These are phyloP conservation scores for Paracentrotus lividus DNA, from an alignment of 53 echinoderm and acorn worm species.

Conservation along the genomic window DNA sequence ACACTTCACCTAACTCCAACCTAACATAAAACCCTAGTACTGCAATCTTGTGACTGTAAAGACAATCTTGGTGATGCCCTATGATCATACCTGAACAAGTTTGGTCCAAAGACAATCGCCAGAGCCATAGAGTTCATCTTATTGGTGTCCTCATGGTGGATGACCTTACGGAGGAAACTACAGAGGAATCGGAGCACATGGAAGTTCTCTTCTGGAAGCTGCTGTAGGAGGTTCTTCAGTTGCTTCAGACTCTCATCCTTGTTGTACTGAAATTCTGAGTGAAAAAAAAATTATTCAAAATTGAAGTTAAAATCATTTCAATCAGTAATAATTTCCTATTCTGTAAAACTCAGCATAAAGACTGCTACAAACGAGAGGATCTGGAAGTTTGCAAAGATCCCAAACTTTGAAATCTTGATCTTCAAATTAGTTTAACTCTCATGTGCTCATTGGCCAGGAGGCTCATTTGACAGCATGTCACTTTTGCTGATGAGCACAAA, in stretches of 20 bases:
- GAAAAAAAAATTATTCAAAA: background rate
- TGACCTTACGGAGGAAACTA: slow-evolving; percentile 85
- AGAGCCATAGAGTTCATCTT: slow-evolving; percentile 95
- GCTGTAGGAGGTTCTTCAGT: slow-evolving; percentile 81
- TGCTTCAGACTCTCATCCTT: slow-evolving; percentile 78
- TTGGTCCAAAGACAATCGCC: slow-evolving; percentile 99
- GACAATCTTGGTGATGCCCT: no score
- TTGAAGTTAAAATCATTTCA: background rate
- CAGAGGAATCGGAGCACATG: slow-evolving; percentile 81
- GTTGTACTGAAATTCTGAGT: slow-evolving; percentile 79
- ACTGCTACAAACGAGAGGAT: slow-evolving; percentile 80
- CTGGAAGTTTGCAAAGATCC: no score
- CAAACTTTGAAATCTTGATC: no score
- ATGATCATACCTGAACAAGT: slow-evolving; percentile 87
- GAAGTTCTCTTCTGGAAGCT: slow-evolving; percentile 92
- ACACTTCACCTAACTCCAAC: no score
- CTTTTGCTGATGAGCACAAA: no score
- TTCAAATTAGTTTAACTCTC: no score
- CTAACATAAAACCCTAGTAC: no score
- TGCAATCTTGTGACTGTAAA: no score
- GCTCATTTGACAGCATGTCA: no score
- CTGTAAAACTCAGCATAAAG: slow-evolving; percentile 91
- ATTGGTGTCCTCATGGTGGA: slow-evolving; percentile 89
- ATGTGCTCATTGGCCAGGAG: no score
- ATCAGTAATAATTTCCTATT: background rate